A percentile compares a stretch with the other conserved stretches of the same genome.
Evolutionary conservation across 2,113 vertebrate genomes (phyloP).

Genomic region (Atherinomorus stipes): DNA sequence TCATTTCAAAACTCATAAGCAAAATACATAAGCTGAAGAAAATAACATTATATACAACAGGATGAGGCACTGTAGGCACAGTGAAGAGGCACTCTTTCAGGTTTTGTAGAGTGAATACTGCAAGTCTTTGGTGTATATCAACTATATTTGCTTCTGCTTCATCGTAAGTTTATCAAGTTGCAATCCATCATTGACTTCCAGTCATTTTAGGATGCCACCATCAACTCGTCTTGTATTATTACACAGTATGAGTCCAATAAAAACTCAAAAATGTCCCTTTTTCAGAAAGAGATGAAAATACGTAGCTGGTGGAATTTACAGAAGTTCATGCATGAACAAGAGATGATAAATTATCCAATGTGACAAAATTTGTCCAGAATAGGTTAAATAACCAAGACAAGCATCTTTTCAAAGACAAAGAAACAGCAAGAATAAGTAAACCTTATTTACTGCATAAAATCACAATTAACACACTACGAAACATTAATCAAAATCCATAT

Average conservation of each 20-base stretch:
- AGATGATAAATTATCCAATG: not conserved
- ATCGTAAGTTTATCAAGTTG: not conserved
- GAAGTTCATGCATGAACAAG: not conserved
- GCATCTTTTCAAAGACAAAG: not conserved
- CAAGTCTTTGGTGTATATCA: constrained; percentile 63
- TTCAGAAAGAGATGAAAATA: constrained; percentile 11
- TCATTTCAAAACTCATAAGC: constrained; percentile 42
- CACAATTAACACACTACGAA: not conserved
- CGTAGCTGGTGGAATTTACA: constrained; percentile 4
- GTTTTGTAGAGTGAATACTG: not conserved
- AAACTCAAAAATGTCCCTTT: constrained; percentile 28
- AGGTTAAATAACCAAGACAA: not conserved
- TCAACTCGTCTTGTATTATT: not conserved
- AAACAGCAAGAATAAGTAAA: not conserved
- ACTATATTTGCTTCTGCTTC: constrained; percentile 9
- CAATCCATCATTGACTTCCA: constrained; percentile 10
- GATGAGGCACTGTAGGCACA: constrained; percentile 33
- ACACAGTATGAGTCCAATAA: not conserved
- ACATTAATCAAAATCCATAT: not conserved
- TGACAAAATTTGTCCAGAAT: not conserved
- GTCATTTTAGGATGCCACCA: not conserved
- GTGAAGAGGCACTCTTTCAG: constrained; percentile 25
- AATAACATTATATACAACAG: constrained; percentile 37
- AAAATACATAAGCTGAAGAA: constrained; percentile 34
- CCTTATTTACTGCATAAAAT: constrained; percentile 10